Percentiles rank a stretch among this genome's conserved stretches.
Conservation (phyloP, 2,797 vertebrate genomes). For the Ptychadena robeensis region DNA sequence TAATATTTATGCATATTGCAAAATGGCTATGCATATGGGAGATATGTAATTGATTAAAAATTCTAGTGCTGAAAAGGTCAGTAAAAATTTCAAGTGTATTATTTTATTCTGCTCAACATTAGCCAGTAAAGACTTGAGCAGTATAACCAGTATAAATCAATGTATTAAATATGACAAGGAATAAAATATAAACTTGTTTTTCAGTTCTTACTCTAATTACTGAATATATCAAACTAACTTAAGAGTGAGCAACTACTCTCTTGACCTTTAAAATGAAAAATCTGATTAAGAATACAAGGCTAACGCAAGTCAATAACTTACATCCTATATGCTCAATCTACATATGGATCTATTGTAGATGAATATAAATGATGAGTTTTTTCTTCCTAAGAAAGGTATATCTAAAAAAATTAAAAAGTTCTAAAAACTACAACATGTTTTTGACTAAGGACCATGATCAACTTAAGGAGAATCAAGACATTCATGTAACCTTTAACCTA, state of each 20-base stretch:
- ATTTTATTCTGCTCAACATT: not conserved
- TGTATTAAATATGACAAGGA: not conserved
- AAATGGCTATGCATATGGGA: too few species aligned
- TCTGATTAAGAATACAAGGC: not conserved
- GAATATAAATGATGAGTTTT: too few species aligned
- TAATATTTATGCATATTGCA: not conserved
- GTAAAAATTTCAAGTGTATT: not conserved
- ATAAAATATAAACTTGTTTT: not conserved
- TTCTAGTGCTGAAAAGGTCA: not conserved
- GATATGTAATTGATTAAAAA: not conserved
- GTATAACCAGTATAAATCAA: not conserved
- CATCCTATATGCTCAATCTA: not conserved
- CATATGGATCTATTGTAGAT: not conserved
- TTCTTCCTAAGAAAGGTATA: too few species aligned
- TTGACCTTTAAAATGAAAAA: constrained; percentile 1
- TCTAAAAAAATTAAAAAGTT: too few species aligned
- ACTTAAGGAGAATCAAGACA: too few species aligned
- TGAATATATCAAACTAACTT: not conserved
- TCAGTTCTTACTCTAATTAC: not conserved
- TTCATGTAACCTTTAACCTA: too few species aligned
- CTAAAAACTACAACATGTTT: too few species aligned
- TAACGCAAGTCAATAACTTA: not conserved
- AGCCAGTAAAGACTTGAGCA: not conserved
- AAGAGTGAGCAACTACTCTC: not conserved
- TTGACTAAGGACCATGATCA: too few species aligned